Conservation (phyloP, 1,140 invertebrate genomes). For the fruit fly (Drosophila melanogaster) region DNA sequence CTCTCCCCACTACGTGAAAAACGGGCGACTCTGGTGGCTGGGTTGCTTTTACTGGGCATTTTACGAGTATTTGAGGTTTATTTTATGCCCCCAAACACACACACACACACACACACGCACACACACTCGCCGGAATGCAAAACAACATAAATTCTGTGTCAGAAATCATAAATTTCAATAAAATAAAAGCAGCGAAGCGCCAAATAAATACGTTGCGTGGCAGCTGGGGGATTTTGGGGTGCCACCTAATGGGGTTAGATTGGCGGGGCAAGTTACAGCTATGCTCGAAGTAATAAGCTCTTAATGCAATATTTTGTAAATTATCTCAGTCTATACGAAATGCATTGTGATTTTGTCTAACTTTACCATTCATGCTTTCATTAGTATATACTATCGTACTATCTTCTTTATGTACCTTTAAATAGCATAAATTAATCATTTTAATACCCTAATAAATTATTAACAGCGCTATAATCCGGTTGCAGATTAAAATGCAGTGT, state of each 20-base stretch:
- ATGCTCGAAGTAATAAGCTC: neutral
- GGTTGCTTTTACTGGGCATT: conserved; percentile 42
- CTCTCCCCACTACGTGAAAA: neutral
- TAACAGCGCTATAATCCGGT: too few species aligned
- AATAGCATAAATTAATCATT: too few species aligned
- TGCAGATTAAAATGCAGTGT: too few species aligned
- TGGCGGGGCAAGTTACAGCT: conserved; percentile 1
- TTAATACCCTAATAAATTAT: too few species aligned
- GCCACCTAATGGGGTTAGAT: too few species aligned
- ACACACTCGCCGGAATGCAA: conserved; percentile 51
- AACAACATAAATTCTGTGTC: conserved; percentile 79
- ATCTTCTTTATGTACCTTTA: too few species aligned
- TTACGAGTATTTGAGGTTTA: conserved; percentile 80
- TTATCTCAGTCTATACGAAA: too few species aligned
- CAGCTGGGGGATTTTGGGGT: neutral
- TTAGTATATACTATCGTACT: too few species aligned
- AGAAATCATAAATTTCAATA: conserved; percentile 83
- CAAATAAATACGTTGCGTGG: conserved; percentile 60
- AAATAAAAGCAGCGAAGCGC: conserved; percentile 70
- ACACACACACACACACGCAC: neutral
- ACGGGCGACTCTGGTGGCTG: conserved; percentile 12
- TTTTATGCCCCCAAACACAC: conserved; percentile 60
- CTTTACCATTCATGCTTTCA: too few species aligned
- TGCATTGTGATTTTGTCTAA: too few species aligned
- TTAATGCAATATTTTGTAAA: neutral